A percentile compares a stretch with the other conserved stretches of the same genome.
phyloP scores from a whole-genome alignment of 2,113 vertebrate species.

The Corythoichthys intestinalis region DNA sequence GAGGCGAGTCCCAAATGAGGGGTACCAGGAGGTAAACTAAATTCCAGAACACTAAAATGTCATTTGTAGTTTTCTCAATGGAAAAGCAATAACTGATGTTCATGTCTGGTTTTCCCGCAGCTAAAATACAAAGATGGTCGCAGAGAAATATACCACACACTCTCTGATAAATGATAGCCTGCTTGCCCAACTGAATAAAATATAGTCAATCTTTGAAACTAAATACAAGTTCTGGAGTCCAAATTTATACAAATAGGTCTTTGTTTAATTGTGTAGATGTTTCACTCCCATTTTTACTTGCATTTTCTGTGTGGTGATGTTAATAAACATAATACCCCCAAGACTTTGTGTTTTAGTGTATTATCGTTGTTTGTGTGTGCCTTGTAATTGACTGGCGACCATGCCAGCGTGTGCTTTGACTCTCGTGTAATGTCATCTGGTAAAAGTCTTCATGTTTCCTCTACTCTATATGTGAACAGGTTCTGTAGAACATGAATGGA shows the following conservation, averaged over 20 bases:
- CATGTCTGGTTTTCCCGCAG: slow-evolving; percentile 21
- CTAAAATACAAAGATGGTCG: not conserved
- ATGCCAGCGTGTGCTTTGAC: not conserved
- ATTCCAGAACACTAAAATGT: fast-evolving
- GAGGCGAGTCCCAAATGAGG: fast-evolving
- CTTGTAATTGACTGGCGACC: not conserved
- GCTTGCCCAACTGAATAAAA: not conserved
- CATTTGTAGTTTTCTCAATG: not conserved
- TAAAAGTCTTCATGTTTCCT: not conserved
- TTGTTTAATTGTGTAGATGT: not conserved
- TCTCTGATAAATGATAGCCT: not conserved
- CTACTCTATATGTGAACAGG: not conserved
- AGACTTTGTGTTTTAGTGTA: not conserved
- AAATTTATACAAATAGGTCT: not conserved
- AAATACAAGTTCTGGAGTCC: not conserved
- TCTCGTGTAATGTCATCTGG: too few species aligned
- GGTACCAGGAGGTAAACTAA: slow-evolving; percentile 46
- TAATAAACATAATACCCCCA: not conserved
- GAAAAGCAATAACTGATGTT: not conserved
- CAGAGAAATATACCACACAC: slow-evolving; percentile 24
- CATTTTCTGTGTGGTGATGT: not conserved
- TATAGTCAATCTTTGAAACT: not conserved
- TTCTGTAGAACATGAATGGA: not conserved
- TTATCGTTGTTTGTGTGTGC: not conserved
- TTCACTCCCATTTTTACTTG: not conserved